Conservation (phyloP, 1,140 invertebrate species). For the Leptoteleia sp. region DNA sequence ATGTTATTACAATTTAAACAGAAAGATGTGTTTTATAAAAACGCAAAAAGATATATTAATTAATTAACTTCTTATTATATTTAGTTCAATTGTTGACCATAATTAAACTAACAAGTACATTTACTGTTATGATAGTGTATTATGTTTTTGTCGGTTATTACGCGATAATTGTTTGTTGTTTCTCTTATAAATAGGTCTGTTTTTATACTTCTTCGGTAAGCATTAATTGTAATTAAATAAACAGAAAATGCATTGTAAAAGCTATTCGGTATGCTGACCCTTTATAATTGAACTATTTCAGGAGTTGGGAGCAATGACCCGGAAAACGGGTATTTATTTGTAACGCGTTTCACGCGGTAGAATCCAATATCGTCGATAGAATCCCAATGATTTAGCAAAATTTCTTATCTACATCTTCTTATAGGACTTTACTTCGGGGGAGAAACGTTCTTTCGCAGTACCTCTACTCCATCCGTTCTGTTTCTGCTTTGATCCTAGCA, state of each 20-base stretch:
- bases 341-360: slow-evolving; percentile 53
- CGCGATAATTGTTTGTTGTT: too few relatives aligned
- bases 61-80: too few relatives aligned
- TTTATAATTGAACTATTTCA: slow-evolving; percentile 59
- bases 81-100: too few relatives aligned
- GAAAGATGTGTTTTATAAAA: too few relatives aligned
- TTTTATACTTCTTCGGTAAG: background rate
- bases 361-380: slow-evolving; percentile 66
- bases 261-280: slow-evolving; percentile 32
- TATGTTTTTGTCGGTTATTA: too few relatives aligned
- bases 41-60: too few relatives aligned
- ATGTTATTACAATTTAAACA: too few relatives aligned
- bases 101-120: too few relatives aligned
- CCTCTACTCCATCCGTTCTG: slow-evolving; percentile 60
- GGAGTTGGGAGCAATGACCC: slow-evolving; percentile 41
- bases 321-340: slow-evolving; percentile 61
- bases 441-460: slow-evolving; percentile 54
- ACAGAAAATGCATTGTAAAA: slow-evolving; percentile 10
- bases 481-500: slow-evolving; percentile 65
- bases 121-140: too few relatives aligned
- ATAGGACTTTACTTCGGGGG: slow-evolving; percentile 55
- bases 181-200: too few relatives aligned
- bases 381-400: slow-evolving; percentile 66
- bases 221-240: slow-evolving; percentile 12
- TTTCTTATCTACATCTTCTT: slow-evolving; percentile 67